Percentiles rank a stretch among this genome's conserved stretches.
Conservation (phyloP, 2,797 vertebrate species). For the Argentina silus region DNA sequence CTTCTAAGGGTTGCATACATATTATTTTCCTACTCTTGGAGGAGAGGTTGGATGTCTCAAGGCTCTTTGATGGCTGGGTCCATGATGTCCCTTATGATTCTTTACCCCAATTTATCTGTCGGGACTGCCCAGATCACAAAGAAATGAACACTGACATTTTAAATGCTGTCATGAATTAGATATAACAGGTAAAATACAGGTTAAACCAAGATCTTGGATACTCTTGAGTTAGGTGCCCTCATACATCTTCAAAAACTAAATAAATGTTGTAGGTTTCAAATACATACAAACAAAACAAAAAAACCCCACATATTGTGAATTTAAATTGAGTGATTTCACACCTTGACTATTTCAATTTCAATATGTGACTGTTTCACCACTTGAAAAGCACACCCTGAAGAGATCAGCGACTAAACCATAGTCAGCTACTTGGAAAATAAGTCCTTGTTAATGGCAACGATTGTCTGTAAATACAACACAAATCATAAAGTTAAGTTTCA, state of each 20-base stretch:
- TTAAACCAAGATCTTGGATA: not conserved
- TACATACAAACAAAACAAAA: not conserved
- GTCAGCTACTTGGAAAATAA: conserved; percentile 95
- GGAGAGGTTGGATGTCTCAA: not conserved
- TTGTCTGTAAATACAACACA: conserved; percentile 81
- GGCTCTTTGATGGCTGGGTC: not conserved
- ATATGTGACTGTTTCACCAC: not conserved
- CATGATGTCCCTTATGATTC: not conserved
- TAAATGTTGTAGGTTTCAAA: not conserved
- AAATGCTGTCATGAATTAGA: conserved; percentile 39
- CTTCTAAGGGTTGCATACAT: too few species aligned
- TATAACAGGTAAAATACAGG: too few species aligned
- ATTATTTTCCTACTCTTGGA: too few species aligned
- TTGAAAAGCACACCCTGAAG: conserved; percentile 84
- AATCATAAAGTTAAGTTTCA: not conserved
- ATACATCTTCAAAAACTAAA: not conserved
- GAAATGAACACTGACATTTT: conserved; percentile 28
- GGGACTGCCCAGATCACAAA: conserved; percentile 19
- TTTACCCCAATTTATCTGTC: conserved; percentile 25
- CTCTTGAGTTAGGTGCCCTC: not conserved
- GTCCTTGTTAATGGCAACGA: conserved; percentile 99
- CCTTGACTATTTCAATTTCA: not conserved
- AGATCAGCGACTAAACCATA: conserved; percentile 94
- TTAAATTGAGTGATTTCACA: not conserved
- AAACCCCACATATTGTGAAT: not conserved